Percentiles rank a stretch among this genome's conserved stretches.
These are phyloP conservation scores for Plebejus melissa DNA, from an alignment of 2,888 invertebrate species.

Conservation along the genomic window DNA sequence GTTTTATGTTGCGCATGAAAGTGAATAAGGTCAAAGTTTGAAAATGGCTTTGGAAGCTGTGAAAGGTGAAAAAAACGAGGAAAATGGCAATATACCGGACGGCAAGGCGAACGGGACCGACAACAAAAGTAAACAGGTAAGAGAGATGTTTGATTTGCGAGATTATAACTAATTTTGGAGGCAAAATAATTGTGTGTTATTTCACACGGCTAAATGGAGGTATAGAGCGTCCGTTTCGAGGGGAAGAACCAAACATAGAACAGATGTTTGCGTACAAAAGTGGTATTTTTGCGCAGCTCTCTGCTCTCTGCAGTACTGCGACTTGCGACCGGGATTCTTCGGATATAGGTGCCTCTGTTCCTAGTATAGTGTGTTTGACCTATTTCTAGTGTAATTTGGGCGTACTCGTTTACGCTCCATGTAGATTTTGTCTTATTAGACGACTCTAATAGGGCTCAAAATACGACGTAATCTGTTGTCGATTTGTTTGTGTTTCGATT, in stretches of 20 bases:
- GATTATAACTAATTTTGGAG: slow-evolving; percentile 28
- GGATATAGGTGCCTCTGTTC: slow-evolving; percentile 52
- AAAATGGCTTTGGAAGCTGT: slow-evolving; percentile 78
- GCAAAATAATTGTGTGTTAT: slow-evolving; percentile 26
- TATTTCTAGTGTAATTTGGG: slow-evolving; percentile 50
- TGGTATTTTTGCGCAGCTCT: slow-evolving; percentile 61
- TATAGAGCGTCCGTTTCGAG: neutral
- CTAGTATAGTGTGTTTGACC: slow-evolving; percentile 61
- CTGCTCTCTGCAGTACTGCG: slow-evolving; percentile 40
- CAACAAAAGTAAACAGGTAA: slow-evolving; percentile 80
- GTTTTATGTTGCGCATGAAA: slow-evolving; percentile 64
- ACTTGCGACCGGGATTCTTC: slow-evolving; percentile 49
- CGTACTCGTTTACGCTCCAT: slow-evolving; percentile 27
- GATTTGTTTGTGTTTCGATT: neutral
- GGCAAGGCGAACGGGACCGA: slow-evolving; percentile 78
- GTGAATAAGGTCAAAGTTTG: slow-evolving; percentile 67
- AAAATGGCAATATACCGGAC: slow-evolving; percentile 73
- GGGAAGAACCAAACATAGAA: slow-evolving; percentile 30
- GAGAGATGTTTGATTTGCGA: slow-evolving; percentile 32
- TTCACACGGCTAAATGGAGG: slow-evolving; percentile 23
- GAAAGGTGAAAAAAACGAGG: slow-evolving; percentile 76
- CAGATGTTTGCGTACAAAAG: slow-evolving; percentile 34
- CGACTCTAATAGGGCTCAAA: neutral
- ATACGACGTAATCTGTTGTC: neutral
- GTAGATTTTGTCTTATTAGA: slow-evolving; percentile 25